phyloP scores from a whole-genome alignment of 2,888 invertebrate species.

The Eurytoma adleriae region DNA sequence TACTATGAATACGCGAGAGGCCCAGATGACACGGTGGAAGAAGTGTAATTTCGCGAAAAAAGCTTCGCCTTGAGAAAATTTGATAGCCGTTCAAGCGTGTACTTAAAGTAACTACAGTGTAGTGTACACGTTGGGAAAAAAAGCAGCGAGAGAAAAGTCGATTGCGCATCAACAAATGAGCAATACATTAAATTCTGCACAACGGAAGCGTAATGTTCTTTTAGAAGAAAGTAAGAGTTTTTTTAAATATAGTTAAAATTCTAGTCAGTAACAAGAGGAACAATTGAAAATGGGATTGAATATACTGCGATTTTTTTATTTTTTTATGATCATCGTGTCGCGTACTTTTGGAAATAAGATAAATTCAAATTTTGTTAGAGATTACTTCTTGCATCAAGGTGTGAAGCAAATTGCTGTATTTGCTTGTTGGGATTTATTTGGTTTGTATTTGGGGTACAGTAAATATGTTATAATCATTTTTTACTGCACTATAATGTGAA shows the following conservation, averaged over 20 bases:
- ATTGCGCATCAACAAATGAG: slow-evolving; percentile 5
- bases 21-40: neutral
- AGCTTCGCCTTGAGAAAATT: slow-evolving; percentile 24
- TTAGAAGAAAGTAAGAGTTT: neutral
- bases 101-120: slow-evolving; percentile 43
- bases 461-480: neutral
- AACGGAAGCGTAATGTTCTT: slow-evolving; percentile 7
- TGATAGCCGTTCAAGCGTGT: neutral
- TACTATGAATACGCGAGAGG: slow-evolving; percentile 35
- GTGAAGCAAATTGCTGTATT: slow-evolving; percentile 60
- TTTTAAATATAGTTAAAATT: neutral
- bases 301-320: slow-evolving; percentile 9
- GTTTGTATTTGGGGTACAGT: slow-evolving; percentile 27
- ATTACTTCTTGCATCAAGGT: slow-evolving; percentile 59
- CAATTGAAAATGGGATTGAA: neutral
- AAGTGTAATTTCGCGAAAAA: slow-evolving; percentile 30
- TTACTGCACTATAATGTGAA: neutral
- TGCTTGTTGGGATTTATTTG: slow-evolving; percentile 59
- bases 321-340: neutral
- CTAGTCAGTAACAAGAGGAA: too few species aligned
- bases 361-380: slow-evolving; percentile 53
- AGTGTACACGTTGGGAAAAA: slow-evolving; percentile 1
- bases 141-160: slow-evolving; percentile 5
- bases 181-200: neutral
- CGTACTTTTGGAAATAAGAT: slow-evolving; percentile 10